A percentile compares a stretch with the other conserved stretches of the same genome.
These are phyloP conservation scores for Drosophila macrospina DNA, from an alignment of 2,888 invertebrate species.

Conservation along the genomic window DNA sequence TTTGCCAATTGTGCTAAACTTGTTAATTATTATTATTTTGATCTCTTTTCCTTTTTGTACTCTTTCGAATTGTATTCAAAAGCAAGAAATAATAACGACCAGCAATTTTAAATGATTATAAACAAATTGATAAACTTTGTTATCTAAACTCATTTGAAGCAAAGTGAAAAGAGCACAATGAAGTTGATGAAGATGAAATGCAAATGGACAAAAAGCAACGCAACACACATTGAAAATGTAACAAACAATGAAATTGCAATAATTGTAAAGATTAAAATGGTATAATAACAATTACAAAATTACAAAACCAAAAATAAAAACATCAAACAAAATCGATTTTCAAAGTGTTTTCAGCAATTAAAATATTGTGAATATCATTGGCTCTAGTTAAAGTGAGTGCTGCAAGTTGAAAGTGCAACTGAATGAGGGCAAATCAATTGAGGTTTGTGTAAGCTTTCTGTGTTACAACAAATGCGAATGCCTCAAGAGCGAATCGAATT, in stretches of 20 bases:
- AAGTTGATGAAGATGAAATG: not conserved
- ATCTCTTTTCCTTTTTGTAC: conserved; percentile 26
- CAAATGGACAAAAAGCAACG: conserved; percentile 46
- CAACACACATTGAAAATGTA: conserved; percentile 74
- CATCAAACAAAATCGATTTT: not conserved
- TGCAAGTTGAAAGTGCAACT: too few relatives aligned
- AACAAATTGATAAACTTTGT: conserved; percentile 50
- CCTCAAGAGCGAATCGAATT: too few relatives aligned
- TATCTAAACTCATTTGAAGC: conserved; percentile 52
- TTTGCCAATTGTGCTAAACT: conserved; percentile 26
- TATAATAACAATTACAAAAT: conserved; percentile 50
- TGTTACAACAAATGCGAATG: too few relatives aligned
- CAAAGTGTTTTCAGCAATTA: not conserved
- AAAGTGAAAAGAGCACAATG: conserved; percentile 9
- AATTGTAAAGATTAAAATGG: conserved; percentile 54
- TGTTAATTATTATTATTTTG: too few relatives aligned
- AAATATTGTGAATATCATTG: too few relatives aligned
- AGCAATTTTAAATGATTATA: conserved; percentile 45
- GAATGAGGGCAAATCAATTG: too few relatives aligned
- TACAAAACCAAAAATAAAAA: conserved; percentile 13
- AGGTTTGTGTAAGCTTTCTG: too few relatives aligned
- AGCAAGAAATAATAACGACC: conserved; percentile 18
- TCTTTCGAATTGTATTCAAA: conserved; percentile 45
- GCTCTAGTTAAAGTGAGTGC: too few relatives aligned
- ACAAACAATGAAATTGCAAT: conserved; percentile 64